Conservation (phyloP, 2,888 invertebrate genomes). For the Euproctis similis region DNA sequence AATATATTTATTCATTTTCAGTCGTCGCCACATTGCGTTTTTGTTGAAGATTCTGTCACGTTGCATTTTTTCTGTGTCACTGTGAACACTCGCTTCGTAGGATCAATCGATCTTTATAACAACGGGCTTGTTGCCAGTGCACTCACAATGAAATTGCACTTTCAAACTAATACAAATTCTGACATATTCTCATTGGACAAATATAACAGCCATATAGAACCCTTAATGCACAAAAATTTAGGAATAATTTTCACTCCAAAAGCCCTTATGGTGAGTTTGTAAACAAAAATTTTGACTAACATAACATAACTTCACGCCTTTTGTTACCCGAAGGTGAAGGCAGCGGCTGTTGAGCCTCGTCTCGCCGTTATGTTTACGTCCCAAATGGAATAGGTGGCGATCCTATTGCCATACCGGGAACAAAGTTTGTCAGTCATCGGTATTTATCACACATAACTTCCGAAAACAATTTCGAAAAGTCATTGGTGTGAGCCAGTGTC, state of each 20-base stretch:
- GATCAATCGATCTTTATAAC: constrained; percentile 56
- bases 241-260: constrained; percentile 59
- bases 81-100: constrained; percentile 47
- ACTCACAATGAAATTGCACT: constrained; percentile 51
- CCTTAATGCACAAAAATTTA: constrained; percentile 54
- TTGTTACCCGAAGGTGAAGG: no score
- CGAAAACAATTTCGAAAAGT: no score
- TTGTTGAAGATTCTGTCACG: constrained; percentile 59
- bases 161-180: constrained; percentile 45
- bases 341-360: no score
- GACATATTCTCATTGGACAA: constrained; percentile 59
- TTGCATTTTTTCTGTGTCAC: constrained; percentile 60
- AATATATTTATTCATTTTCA: no score
- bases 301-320: no score
- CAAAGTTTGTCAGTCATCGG: no score
- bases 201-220: constrained; percentile 58
- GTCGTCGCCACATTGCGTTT: constrained; percentile 63
- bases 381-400: no score
- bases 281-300: no score
- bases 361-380: no score
- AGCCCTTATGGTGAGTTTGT: constrained; percentile 43
- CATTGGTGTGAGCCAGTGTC: no score
- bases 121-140: constrained; percentile 61
- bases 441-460: no score
- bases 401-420: no score